Base-by-base conservation (phyloP, 2,113 vertebrate species). In the Chlamydotis undulata region DNA sequence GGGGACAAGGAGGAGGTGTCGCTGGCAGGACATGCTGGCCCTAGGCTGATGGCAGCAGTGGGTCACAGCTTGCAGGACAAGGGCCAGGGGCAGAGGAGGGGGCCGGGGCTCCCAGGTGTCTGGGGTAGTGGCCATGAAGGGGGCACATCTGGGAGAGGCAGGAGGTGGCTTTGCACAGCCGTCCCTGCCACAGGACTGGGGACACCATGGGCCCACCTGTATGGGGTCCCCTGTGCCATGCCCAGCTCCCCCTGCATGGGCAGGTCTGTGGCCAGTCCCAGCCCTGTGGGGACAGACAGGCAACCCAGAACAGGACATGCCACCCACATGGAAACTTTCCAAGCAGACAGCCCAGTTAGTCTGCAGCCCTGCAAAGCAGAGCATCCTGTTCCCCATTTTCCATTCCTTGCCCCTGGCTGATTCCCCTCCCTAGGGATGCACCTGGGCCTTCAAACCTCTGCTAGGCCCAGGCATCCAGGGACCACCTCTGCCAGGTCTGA, bases 371-470 rank as follows among this genome's bases (percentile, higher is more conserved):
- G 26, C 12, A 43, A 76, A 89, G 41, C 21, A 19, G 29, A 70
- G 49, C 11, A n/a, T n/a, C 10, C 23, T 25, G 6, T 60, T 76
- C 19, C 25, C 14, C 11, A 12, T 65, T 21, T 25, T 17, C 24
- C 1, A 1, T n/a, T 12, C 26, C 22, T 45, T 2, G 0, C 6
- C 17, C 16, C 8, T 2, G 1, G 13, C 26, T 45, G 14, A 57
- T 50, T 59, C n/a, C 60, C n/a, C 14, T 29, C 14, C 0, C 1
- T 16, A 26, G 41, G 41, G 53, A 33, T 53, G 24, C 37, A 56
- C 35, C 33, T 22, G 53, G 15, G 14, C 10, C 43, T 74, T 55
- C 52, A 50, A 50, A 65, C 11, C 25, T 78, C 35, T 47, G n/a
- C 24, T 47, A 59, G 37, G 16, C 50, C 37, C 35, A 69, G 41